Conservation (phyloP, 2,888 invertebrate genomes). For the Eretmocerus hayati region DNA sequence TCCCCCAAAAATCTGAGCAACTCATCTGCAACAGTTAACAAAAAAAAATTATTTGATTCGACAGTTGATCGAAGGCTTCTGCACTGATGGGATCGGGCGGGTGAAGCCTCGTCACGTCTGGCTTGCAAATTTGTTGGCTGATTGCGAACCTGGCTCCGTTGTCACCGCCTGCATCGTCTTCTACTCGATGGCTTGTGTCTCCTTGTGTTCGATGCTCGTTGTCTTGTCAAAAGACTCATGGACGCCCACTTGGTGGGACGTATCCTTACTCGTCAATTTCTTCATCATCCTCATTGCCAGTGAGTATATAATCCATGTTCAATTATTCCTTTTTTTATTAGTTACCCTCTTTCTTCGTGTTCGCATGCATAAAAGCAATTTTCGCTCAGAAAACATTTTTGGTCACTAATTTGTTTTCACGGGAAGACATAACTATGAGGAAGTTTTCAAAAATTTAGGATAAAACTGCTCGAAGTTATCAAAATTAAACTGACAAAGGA, state of each 20-base stretch:
- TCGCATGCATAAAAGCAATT: too few relatives aligned
- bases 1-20: too few relatives aligned
- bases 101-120: slow-evolving; percentile 67
- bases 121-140: slow-evolving; percentile 65
- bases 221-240: slow-evolving; percentile 23
- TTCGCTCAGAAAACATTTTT: too few relatives aligned
- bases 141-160: slow-evolving; percentile 69
- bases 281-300: slow-evolving; percentile 59
- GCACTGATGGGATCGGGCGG: slow-evolving; percentile 55
- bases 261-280: slow-evolving; percentile 58
- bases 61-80: slow-evolving; percentile 18
- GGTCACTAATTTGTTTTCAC: not conserved
- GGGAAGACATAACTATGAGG: not conserved
- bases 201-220: slow-evolving; percentile 56
- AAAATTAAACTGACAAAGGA: too few relatives aligned
- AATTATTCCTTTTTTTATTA: too few relatives aligned
- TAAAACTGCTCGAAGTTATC: not conserved
- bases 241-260: slow-evolving; percentile 59
- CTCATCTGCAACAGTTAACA: too few relatives aligned
- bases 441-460: not conserved
- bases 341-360: too few relatives aligned
- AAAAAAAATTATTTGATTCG: too few relatives aligned
- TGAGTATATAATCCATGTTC: slow-evolving; percentile 48
- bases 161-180: slow-evolving; percentile 67
- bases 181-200: slow-evolving; percentile 61